Evolutionary conservation across 2,113 vertebrate genomes (phyloP).

Genomic region (Tor tambroides): DNA sequence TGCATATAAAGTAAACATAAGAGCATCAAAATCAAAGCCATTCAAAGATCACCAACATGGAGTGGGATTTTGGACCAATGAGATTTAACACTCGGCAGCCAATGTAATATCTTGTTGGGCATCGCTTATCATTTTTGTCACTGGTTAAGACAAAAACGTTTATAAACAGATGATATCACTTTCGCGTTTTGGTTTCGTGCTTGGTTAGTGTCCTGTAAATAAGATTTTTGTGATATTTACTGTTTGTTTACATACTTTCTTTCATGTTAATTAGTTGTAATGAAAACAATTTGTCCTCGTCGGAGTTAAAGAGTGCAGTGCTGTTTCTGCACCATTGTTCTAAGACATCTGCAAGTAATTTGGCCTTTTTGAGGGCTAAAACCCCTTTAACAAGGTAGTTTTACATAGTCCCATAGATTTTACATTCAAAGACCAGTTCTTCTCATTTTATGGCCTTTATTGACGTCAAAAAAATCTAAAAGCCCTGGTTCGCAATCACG

Average conservation of each 20-base stretch:
- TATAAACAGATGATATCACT: too few relatives aligned
- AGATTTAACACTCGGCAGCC: background rate
- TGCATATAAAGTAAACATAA: background rate
- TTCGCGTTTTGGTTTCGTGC: too few relatives aligned
- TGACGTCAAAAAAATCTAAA: background rate
- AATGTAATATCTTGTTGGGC: background rate
- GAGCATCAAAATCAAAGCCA: background rate
- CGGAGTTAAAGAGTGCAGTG: background rate
- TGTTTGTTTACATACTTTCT: background rate
- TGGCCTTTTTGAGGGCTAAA: constrained; percentile 45
- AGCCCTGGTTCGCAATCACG: background rate
- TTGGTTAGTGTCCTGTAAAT: too few relatives aligned
- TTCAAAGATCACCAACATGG: background rate
- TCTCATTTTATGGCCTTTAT: background rate
- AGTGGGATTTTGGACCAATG: background rate
- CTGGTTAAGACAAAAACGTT: too few relatives aligned
- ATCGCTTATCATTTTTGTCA: background rate
- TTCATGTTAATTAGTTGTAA: background rate
- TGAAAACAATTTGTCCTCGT: background rate
- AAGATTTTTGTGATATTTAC: too few relatives aligned
- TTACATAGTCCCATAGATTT: constrained; percentile 56
- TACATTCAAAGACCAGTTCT: constrained; percentile 47
- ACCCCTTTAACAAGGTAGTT: constrained; percentile 58
- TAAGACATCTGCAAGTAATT: constrained; percentile 70
- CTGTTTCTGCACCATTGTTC: constrained; percentile 11